Base-by-base conservation (phyloP, 2,888 invertebrate species). In the Biston betularia region DNA sequence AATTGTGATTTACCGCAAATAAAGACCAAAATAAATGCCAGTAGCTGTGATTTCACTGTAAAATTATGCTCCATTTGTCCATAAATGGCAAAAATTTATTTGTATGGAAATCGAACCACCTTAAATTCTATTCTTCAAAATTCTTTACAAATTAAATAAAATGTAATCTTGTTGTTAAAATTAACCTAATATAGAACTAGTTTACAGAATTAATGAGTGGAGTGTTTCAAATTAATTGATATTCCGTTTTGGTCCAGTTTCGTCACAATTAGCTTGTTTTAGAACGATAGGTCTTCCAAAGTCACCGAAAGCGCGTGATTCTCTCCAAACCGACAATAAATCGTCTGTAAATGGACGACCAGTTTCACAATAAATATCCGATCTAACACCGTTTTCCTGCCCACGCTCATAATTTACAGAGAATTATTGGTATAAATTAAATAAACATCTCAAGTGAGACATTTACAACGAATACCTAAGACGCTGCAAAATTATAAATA, bases 371-470 rank as follows among this genome's bases (percentile, higher is more conserved):
- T 90, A 91, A 89, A 90, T 90, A 90, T 89, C 85, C 85, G 83
- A 90, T 90, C 89, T 87, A 88, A 90, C 90, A 87, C 87, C 88
- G 88, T 88, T 90, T 90, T 91, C 89, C 90, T 88, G 88, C 89
- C 89, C 87, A 89, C 89, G 87, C 84, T 78, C 86, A 90, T 92
- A 91, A 90, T 88, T 92, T 88, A 89, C 82, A 73, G 83, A 87
- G 89, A 92, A 85, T 89, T 90, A 92, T 91, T 86, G 84, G 88
- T 87, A 90, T 91, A 89, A 89, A 92, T 90, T 89, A 91, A 91
- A 92, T 90, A 92, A 92, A 92, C 89, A 91, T 89, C 81, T 91
- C 90, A 88, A 88, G 82, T 84, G 81, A 79, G 89, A 89, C 89
- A 78, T 87, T 89, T 86, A 89, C 85, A 88, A 87, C 84, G 84